phyloP scores from a whole-genome alignment of 2,797 vertebrate genomes.

The Mustela erminea region DNA sequence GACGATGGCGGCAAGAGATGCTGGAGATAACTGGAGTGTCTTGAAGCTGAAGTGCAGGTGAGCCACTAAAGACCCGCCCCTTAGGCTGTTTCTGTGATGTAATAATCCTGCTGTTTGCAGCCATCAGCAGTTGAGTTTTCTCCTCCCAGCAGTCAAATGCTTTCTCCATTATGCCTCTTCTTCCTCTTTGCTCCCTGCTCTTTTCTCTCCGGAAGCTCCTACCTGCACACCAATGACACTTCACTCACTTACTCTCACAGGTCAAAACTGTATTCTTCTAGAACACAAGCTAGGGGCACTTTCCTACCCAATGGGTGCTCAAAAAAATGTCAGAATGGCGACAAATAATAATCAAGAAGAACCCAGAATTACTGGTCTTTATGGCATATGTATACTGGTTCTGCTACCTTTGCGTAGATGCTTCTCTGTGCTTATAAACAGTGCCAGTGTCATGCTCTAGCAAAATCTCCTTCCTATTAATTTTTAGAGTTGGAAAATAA shows the following conservation, averaged over 20 bases:
- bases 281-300: not conserved
- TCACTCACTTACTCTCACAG: not conserved
- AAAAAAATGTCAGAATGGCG: not conserved
- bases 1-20: not conserved
- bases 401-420: slow-evolving; percentile 58
- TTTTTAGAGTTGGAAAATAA: slow-evolving; percentile 60
- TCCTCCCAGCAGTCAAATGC: not conserved
- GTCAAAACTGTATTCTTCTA: not conserved
- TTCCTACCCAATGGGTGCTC: not conserved
- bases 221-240: not conserved
- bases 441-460: slow-evolving; percentile 62
- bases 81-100: not conserved
- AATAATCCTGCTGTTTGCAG: not conserved
- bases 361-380: not conserved
- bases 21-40: not conserved
- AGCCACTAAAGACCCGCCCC: not conserved
- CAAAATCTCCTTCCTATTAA: slow-evolving; percentile 72
- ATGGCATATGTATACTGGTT: not conserved
- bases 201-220: not conserved
- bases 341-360: not conserved
- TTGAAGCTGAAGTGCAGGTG: not conserved
- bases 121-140: not conserved
- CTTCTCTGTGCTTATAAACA: slow-evolving; percentile 58
- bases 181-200: not conserved
- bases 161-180: not conserved